phyloP scores from a whole-genome alignment of 2,113 vertebrate species.

The Ahaetulla prasina region DNA sequence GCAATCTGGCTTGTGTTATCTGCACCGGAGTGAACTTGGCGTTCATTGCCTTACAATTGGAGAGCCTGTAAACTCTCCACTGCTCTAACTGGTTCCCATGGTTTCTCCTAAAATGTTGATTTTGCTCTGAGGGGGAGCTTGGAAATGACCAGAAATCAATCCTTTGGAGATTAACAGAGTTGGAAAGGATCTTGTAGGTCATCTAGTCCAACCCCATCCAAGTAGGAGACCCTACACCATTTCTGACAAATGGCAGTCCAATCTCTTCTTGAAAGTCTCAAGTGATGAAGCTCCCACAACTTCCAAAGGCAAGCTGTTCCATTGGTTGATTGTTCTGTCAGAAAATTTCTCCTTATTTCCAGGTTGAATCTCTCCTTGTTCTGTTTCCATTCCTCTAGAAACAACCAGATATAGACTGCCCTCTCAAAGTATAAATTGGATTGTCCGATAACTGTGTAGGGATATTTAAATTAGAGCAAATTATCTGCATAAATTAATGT shows the following conservation, averaged over 20 bases:
- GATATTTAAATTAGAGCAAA: neutral
- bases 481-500: neutral
- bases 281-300: too few relatives aligned
- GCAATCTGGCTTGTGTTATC: slow-evolving; percentile 77
- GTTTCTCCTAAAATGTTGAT: neutral
- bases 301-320: too few relatives aligned
- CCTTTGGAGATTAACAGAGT: too few relatives aligned
- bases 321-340: too few relatives aligned
- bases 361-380: too few relatives aligned
- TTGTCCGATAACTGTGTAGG: neutral
- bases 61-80: slow-evolving; percentile 65
- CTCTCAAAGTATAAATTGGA: neutral
- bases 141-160: neutral
- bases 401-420: neutral
- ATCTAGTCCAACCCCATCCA: too few relatives aligned
- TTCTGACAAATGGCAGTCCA: too few relatives aligned
- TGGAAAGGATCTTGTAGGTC: too few relatives aligned
- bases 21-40: slow-evolving; percentile 76
- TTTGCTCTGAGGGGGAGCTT: neutral
- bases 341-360: too few relatives aligned
- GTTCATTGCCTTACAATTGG: slow-evolving; percentile 73
- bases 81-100: neutral
- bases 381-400: neutral
- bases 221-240: too few relatives aligned
- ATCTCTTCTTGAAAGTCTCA: too few relatives aligned